Evolutionary conservation across 1,140 invertebrate species (phyloP).

Genomic region (Babylonia areolata): DNA sequence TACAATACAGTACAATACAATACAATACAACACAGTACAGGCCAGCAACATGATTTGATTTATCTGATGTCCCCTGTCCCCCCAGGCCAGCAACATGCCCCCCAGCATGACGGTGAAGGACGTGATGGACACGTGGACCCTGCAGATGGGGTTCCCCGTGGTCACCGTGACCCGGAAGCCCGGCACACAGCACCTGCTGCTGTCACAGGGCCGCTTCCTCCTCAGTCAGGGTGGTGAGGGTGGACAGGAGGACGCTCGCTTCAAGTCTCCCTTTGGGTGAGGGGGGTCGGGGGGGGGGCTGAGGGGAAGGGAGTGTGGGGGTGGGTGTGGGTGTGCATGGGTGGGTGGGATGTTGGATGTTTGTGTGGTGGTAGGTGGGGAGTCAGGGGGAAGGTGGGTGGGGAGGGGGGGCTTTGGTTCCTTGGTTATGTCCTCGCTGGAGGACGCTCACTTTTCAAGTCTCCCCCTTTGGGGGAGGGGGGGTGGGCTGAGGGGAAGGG

Average conservation of each 20-base stretch:
- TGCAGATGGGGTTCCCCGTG: constrained; percentile 91
- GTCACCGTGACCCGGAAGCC: constrained; percentile 80
- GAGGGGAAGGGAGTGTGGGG: too few species aligned
- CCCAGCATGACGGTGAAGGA: constrained; percentile 77
- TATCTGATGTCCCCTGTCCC: background rate
- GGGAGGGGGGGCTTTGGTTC: too few species aligned
- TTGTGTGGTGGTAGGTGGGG: too few species aligned
- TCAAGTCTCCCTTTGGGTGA: constrained; percentile 13
- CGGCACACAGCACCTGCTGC: constrained; percentile 19
- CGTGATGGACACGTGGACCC: constrained; percentile 93
- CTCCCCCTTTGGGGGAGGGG: too few species aligned
- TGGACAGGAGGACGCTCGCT: background rate
- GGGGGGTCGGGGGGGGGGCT: background rate
- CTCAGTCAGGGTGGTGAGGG: constrained; percentile 37
- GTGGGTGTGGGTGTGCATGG: background rate
- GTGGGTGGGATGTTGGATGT: background rate
- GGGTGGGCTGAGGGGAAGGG: too few species aligned
- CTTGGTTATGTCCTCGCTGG: too few species aligned
- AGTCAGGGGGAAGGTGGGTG: too few species aligned
- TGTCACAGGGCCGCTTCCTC: constrained; percentile 59
- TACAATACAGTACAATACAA: too few species aligned
- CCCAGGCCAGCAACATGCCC: background rate
- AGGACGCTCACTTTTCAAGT: too few species aligned
- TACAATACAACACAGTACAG: too few species aligned
- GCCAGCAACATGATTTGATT: too few species aligned